Conservation (phyloP, 2,113 vertebrate species). For the Diadophis punctatus region DNA sequence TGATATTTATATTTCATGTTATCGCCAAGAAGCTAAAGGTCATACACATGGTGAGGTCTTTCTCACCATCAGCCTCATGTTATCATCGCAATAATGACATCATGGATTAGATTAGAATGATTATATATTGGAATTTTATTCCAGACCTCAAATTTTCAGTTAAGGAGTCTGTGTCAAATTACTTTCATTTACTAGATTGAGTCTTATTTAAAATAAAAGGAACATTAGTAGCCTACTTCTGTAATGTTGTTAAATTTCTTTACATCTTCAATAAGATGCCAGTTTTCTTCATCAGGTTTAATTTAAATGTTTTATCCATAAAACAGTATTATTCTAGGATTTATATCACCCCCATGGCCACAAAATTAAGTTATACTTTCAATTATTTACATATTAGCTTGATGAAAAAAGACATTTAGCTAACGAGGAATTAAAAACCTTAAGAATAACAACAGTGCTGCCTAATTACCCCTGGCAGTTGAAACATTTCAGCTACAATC, state of each 20-base stretch:
- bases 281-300: background rate
- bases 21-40: background rate
- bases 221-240: background rate
- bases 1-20: background rate
- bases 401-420: background rate
- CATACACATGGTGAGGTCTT: background rate
- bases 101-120: background rate
- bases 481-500: slow-evolving; percentile 29
- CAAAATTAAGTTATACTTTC: background rate
- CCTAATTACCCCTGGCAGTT: slow-evolving; percentile 26
- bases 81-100: background rate
- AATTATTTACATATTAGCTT: slow-evolving; percentile 13
- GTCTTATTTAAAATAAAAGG: background rate
- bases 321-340: background rate
- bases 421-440: slow-evolving; percentile 4
- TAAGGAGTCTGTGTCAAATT: background rate
- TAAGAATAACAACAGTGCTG: slow-evolving; percentile 14
- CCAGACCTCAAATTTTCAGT: background rate
- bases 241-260: background rate
- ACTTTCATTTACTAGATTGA: background rate
- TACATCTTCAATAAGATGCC: background rate
- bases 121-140: background rate
- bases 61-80: background rate
- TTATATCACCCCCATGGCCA: background rate
- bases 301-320: background rate